Base-by-base conservation (phyloP, 1,140 invertebrate species). In the Drosophila mayri region DNA sequence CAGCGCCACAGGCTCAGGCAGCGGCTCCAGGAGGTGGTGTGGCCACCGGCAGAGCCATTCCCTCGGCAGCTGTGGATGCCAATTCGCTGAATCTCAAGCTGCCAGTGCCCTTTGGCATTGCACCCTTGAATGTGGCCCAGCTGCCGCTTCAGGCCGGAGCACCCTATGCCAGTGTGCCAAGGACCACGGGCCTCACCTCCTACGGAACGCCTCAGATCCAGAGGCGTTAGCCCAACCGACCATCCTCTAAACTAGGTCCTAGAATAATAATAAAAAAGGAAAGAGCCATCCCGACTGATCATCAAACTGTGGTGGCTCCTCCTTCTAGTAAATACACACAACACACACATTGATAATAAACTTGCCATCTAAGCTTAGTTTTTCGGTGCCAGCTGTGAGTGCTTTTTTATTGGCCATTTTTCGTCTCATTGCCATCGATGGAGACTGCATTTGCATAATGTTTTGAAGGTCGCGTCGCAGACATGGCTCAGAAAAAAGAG, bases 151-250 rank as follows among this genome's bases (percentile, higher is more conserved):
- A 92, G 25, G 90, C 91, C 8, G 91, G 91, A 14, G 81, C 91
- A 2, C 81, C 91, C 7, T 92, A 91, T 35, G 76, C 83, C 55
- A 68, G 77, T 22, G 63, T 92, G 55, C 84, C 86, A 0, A 66
- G 62, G 43, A 88, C 84, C 40, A 87, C 84, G 10, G 91, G 81
- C 5, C 79, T 92, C 10, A 92, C 91, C 20, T 92, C 91, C 14
- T 92, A 92, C 8, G 91, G 91, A 4, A 92, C 91, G 14, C 66
- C 79, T 32, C 80, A 91, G 68, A 75, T 90, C 35, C 91, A 92
- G 44, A 75, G 91, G 22, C 90, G 85, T 38, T 90, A 76, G 20
- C 8, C 54, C 10, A n/a, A n/a, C 9, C 10, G 20, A n/a, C 9
- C 14, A 18, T 41, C 46, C 38, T 18, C 20, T 12, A 10, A 16